Evolutionary conservation across 2,888 invertebrate species (phyloP), one percentile per base, ranked within the genome.

Genomic region (Eudemis profundana): DNA sequence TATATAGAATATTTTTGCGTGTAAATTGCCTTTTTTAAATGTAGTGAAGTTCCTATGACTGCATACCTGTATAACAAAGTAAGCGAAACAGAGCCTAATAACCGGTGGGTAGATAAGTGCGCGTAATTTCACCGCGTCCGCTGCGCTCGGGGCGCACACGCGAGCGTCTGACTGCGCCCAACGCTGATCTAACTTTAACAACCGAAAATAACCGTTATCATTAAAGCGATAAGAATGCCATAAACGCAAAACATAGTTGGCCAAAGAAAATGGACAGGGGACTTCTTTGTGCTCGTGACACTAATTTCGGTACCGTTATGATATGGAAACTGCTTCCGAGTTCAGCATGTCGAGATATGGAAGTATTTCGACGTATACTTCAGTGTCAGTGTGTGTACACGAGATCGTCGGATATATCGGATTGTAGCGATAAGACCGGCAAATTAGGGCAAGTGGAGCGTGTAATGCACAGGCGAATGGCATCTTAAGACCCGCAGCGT

Each of bases 41-140:
- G 29, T 17, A 23, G 40, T 44, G 29, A 47, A 29, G 21, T 17
- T 38, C 19, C 15, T 47, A 47, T 36, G 29, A 56, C 56, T n/a
- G 53, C 53, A 40, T 46, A 47, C 70, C 29, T 74, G 73, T 83
- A 78, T 78, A 81, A 80, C 78, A 78, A 81, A 78, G 81, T 79
- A 79, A 83, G 82, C 78, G 82, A 81, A 82, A 78, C 83, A 61
- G 66, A 76, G 72, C 77, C 75, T 83, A 84, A 85, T 85, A 81
- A 83, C 78, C 77, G 80, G 77, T 74, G 77, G 77, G 79, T 74
- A 79, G 81, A 81, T 89, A 89, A 87, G 85, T 88, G 87, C 81
- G 79, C 81, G 81, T 90, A 91, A 91, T 91, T 90, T 85, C 79
- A 76, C 83, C 78, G 83, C 86, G 86, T 86, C 87, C 87, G 85